phyloP scores from a whole-genome alignment of 2,113 vertebrate genomes.

The Spea bombifrons region DNA sequence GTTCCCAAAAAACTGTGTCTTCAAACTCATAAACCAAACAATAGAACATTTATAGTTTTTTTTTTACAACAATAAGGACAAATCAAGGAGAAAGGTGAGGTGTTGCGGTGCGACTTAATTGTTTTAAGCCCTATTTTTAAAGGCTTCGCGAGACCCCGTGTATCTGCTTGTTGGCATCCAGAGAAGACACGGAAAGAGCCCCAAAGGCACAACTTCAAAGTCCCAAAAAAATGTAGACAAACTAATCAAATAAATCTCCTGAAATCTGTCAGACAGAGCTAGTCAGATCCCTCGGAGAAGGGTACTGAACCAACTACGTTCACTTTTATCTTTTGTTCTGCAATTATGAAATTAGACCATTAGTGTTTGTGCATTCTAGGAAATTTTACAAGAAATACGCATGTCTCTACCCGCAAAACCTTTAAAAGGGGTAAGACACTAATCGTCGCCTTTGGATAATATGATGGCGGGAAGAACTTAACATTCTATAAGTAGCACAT shows the following conservation, averaged over 20 bases:
- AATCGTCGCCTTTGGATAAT: too few relatives aligned
- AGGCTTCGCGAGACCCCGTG: background rate
- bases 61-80: too few relatives aligned
- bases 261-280: background rate
- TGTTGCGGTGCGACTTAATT: background rate
- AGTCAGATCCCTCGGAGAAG: background rate
- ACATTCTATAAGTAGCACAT: too few relatives aligned
- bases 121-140: slow-evolving; percentile 14
- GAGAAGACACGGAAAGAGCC: slow-evolving; percentile 4
- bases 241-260: background rate
- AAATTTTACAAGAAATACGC: too few relatives aligned
- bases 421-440: too few relatives aligned
- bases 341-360: slow-evolving; percentile 16
- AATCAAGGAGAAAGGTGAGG: background rate
- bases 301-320: background rate
- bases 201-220: slow-evolving; percentile 22
- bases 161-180: slow-evolving; percentile 24
- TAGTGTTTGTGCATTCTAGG: slow-evolving; percentile 9
- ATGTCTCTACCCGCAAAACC: too few relatives aligned
- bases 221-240: slow-evolving; percentile 24
- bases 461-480: too few relatives aligned
- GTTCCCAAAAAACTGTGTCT: too few relatives aligned
- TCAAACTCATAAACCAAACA: too few relatives aligned
- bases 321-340: slow-evolving; percentile 12
- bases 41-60: too few relatives aligned